Conservation (phyloP, 2,113 vertebrate genomes). For the Circaetus cinerascens region DNA sequence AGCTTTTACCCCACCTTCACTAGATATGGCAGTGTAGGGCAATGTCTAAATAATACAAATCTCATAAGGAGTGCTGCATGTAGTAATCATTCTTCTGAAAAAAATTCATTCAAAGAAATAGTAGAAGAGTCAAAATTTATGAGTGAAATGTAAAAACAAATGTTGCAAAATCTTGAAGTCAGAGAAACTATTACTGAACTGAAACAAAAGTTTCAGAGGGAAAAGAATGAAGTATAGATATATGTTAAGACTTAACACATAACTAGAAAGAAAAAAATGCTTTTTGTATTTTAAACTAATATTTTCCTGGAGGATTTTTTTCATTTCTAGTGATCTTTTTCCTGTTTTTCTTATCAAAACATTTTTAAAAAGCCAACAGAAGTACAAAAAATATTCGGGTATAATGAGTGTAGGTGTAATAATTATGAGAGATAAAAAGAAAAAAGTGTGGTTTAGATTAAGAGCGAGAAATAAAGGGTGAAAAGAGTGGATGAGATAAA, state of each 20-base stretch:
- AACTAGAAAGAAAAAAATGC: not conserved
- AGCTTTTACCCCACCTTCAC: not conserved
- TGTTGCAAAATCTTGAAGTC: slow-evolving; percentile 26
- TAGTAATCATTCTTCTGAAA: slow-evolving; percentile 5
- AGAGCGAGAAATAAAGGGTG: too few relatives aligned
- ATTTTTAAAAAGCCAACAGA: not conserved
- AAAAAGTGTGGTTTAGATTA: too few relatives aligned
- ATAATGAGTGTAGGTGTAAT: too few relatives aligned
- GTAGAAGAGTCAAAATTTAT: not conserved
- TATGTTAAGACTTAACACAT: not conserved
- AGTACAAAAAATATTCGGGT: not conserved
- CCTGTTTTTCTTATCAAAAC: not conserved
- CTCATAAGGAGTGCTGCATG: not conserved
- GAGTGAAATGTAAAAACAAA: not conserved
- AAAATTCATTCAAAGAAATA: slow-evolving; percentile 1
- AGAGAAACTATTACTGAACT: not conserved
- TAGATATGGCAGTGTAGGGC: not conserved
- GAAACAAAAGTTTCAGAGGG: not conserved
- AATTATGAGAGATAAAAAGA: too few relatives aligned
- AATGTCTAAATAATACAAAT: not conserved
- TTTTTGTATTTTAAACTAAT: not conserved
- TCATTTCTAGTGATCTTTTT: not conserved
- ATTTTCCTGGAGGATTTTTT: not conserved
- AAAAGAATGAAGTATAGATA: not conserved
- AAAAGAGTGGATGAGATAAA: too few relatives aligned